Percentiles rank a stretch among this genome's conserved stretches.
phyloP scores from a whole-genome alignment of 2,113 vertebrate genomes.

The Edolisoma coerulescens region DNA sequence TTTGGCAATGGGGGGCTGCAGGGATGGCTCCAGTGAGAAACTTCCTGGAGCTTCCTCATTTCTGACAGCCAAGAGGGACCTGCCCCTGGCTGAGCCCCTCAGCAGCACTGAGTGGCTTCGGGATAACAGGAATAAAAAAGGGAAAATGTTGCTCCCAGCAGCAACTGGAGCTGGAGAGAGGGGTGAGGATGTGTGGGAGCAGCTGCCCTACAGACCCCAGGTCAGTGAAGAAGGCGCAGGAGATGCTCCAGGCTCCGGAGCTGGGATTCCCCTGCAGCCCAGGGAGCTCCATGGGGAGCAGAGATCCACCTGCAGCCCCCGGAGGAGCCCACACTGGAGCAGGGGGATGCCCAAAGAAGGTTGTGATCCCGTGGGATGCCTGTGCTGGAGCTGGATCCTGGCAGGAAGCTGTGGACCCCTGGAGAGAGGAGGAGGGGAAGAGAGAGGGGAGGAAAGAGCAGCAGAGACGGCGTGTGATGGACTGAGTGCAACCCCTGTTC shows the following conservation, averaged over 20 bases:
- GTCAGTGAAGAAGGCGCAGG: not conserved
- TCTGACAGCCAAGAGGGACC: not conserved
- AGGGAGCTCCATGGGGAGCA: not conserved
- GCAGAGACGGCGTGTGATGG: not conserved
- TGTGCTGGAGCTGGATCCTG: not conserved
- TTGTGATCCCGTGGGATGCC: not conserved
- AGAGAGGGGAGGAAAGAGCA: not conserved
- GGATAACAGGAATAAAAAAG: not conserved
- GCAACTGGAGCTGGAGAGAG: not conserved
- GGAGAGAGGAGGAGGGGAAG: not conserved
- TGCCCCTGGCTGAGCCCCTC: not conserved
- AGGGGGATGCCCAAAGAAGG: not conserved
- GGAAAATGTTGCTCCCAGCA: not conserved
- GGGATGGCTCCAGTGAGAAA: not conserved
- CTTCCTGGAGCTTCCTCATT: not conserved
- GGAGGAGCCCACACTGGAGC: not conserved
- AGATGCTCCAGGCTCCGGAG: not conserved
- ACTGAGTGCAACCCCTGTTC: not conserved
- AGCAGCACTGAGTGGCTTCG: not conserved
- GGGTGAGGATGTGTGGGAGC: not conserved
- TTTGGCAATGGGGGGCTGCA: not conserved
- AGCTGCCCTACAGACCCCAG: not conserved
- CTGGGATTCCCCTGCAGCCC: not conserved
- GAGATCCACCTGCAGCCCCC: not conserved
- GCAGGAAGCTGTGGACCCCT: not conserved